Conservation (phyloP, 92 coral and sea anemone species). For the Virgularia gustaviana region DNA sequence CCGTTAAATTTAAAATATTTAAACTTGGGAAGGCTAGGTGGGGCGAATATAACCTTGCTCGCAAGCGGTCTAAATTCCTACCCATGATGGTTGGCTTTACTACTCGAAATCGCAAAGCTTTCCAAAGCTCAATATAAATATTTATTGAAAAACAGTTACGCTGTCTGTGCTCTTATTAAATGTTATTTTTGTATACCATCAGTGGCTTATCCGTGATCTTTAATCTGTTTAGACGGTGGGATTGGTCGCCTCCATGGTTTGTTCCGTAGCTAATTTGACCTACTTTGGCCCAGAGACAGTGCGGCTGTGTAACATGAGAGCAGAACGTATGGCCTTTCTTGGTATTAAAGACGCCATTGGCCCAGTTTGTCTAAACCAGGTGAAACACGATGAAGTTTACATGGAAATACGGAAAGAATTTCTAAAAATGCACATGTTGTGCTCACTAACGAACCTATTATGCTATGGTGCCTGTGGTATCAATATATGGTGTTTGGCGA, state of each 20-base stretch:
- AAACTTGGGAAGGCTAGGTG: no score
- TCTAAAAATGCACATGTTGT: conserved; percentile 22
- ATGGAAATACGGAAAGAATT: conserved; percentile 12
- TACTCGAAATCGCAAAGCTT: no score
- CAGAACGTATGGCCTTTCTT: neutral
- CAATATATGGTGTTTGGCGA: conserved; percentile 28
- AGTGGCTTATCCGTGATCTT: neutral
- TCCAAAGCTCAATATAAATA: no score
- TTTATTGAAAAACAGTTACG: no score
- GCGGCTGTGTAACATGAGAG: conserved; percentile 15
- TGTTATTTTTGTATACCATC: neutral
- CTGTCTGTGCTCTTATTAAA: neutral
- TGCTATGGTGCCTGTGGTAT: conserved; percentile 38
- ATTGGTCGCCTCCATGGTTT: neutral
- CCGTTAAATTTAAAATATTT: no score
- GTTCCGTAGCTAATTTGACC: neutral
- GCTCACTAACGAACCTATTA: conserved; percentile 22
- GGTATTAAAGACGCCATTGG: conserved; percentile 39
- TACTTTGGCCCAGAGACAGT: conserved; percentile 29
- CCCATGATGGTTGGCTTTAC: no score
- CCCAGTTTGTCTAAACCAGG: neutral
- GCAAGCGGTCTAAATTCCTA: no score
- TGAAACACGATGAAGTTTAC: conserved; percentile 16
- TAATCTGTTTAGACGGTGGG: conserved; percentile 21
- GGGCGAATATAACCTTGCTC: no score